Base-by-base conservation (phyloP, 2,797 vertebrate species). In the Phrynocephalus forsythii region DNA sequence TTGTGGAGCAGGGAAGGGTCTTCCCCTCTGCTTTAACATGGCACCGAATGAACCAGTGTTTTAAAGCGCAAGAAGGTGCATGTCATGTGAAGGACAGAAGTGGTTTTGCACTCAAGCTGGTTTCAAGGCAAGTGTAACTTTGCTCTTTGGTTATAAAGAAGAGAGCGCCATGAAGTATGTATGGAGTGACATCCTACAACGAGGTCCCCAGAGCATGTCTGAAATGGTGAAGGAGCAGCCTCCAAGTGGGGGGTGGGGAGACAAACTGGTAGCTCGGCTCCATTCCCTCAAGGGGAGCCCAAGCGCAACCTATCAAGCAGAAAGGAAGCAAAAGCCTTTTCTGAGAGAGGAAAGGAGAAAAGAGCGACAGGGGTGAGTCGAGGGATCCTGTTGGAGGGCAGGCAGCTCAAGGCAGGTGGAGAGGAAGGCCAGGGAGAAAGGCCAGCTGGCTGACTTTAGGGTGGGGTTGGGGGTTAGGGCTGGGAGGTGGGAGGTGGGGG, bases 341-440 rank as follows among this genome's bases (percentile, higher is more conserved):
- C 5, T 10, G 28, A 24, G 15, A 38, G 20, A 15, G 9, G 18
- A 48, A 52, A 26, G 15, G 15, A 33, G 52, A 28, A 30, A 9
- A 52, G 20, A 30, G 67, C 16, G 3, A 6, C 8, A 6, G 79
- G n/a, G 56, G 7, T 26, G 22, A 56, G 87, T 26, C 4, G 26
- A 84, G 38, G 52, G 87, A 66, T 26, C 67, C 78, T 79, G 84
- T 78, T 24, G 88, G 84, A 38, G 79, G 87, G 81, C 0, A 85
- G 83, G 86, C 71, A 20, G 22, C 28, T 33, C 86, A 88, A 75
- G 91, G 92, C 75, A 87, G 91, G 38, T 44, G 38, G 38, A 33
- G 56, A 84, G 77, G 91, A 60, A 85, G 80, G 78, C 87, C 87
- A 10, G 66, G 48, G 71, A 11, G 66, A 52, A 72, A 83, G 75